These are phyloP conservation scores for Choreutis nemorana DNA, from an alignment of 2,888 invertebrate genomes.

Conservation along the genomic window DNA sequence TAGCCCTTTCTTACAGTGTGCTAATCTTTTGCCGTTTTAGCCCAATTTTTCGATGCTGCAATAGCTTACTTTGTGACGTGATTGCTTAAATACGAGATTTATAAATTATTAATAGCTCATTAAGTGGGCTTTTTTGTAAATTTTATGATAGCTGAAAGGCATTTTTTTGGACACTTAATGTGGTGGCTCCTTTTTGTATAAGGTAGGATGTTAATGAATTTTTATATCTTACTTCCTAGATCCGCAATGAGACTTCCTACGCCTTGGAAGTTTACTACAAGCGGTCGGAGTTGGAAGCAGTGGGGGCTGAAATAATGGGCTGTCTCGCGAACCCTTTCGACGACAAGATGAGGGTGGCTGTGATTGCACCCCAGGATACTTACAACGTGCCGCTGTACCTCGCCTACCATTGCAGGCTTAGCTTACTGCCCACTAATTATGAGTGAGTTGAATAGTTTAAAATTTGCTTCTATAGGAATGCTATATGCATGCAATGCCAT, in stretches of 20 bases:
- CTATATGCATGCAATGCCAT: too few species aligned
- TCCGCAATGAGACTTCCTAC: conserved; percentile 80
- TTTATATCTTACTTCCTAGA: conserved; percentile 39
- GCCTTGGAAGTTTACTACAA: conserved; percentile 78
- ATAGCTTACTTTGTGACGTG: too few species aligned
- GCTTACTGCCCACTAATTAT: conserved; percentile 75
- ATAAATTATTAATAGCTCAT: too few species aligned
- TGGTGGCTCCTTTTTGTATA: conserved; percentile 1
- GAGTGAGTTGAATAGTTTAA: conserved; percentile 70
- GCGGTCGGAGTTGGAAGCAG: conserved; percentile 72
- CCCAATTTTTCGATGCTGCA: too few species aligned
- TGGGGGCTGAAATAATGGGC: conserved; percentile 70
- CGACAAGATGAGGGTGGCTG: conserved; percentile 74
- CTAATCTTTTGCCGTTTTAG: too few species aligned
- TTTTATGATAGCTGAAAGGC: too few species aligned
- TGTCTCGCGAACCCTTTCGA: conserved; percentile 78
- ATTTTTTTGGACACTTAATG: too few species aligned
- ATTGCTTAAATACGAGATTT: too few species aligned
- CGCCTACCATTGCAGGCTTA: conserved; percentile 82
- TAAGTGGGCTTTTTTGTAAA: too few species aligned
- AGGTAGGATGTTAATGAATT: too few species aligned
- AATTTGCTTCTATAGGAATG: background rate
- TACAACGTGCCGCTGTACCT: conserved; percentile 81
- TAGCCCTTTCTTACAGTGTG: too few species aligned
- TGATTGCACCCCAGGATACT: conserved; percentile 76